Percentiles rank a stretch among this genome's conserved stretches.
These are phyloP conservation scores for Microtus montanus DNA, from an alignment of 2,113 vertebrate species.

Conservation along the genomic window DNA sequence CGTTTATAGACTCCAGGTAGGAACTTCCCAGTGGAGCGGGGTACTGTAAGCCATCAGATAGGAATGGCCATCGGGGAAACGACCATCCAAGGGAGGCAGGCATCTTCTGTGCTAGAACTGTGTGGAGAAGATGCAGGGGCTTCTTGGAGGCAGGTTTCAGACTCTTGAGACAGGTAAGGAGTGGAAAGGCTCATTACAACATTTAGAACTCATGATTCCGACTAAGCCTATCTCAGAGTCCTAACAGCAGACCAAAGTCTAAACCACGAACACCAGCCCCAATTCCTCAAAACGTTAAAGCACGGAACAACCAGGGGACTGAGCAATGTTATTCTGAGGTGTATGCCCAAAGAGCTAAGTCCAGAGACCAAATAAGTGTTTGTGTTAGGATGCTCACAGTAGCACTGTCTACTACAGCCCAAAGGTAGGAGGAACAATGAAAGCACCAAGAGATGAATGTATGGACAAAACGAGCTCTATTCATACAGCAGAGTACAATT, in stretches of 20 bases:
- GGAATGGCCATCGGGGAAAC: not conserved
- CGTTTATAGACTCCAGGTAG: not conserved
- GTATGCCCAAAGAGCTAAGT: not conserved
- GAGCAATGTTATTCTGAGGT: not conserved
- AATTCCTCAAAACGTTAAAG: not conserved
- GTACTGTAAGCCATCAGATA: not conserved
- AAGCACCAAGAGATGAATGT: not conserved
- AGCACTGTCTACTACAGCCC: too few relatives aligned
- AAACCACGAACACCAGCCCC: not conserved
- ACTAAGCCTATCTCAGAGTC: not conserved
- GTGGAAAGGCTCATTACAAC: not conserved
- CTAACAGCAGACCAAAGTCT: not conserved
- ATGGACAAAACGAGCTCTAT: not conserved
- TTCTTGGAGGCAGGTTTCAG: not conserved
- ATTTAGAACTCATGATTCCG: conserved; percentile 10
- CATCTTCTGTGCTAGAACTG: not conserved
- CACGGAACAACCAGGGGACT: not conserved
- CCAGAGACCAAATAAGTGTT: not conserved
- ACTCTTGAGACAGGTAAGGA: not conserved
- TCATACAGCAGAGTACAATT: not conserved
- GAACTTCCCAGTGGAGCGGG: not conserved
- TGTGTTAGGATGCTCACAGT: not conserved
- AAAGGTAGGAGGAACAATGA: not conserved
- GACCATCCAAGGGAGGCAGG: not conserved
- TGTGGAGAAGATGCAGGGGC: not conserved